A percentile compares a stretch with the other conserved stretches of the same genome.
phyloP scores from a whole-genome alignment of 2,797 vertebrate species.

The Malacoraja senta region DNA sequence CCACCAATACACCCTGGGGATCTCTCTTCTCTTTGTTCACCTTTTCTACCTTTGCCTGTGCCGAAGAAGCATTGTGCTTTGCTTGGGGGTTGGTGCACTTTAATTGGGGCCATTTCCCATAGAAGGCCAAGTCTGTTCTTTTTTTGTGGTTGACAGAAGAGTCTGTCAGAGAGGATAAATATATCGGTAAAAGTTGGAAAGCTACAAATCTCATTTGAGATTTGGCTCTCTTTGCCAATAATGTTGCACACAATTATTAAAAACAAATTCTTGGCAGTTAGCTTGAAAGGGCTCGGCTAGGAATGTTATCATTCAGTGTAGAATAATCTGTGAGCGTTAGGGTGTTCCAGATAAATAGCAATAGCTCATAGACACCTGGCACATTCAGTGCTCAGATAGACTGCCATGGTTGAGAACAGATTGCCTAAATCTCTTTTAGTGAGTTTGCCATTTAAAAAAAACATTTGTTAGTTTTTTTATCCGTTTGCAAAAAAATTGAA shows the following conservation, averaged over 20 bases:
- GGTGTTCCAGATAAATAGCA: slow-evolving; percentile 14
- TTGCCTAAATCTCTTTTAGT: background rate
- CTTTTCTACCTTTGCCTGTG: too few relatives aligned
- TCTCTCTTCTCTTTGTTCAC: background rate
- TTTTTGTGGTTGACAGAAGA: background rate
- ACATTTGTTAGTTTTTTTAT: too few relatives aligned
- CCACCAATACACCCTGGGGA: too few relatives aligned
- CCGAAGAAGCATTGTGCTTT: too few relatives aligned
- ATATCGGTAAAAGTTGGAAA: background rate
- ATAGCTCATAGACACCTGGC: slow-evolving; percentile 26
- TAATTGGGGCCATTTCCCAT: background rate
- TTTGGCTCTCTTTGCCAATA: slow-evolving; percentile 55
- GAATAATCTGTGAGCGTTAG: slow-evolving; percentile 30
- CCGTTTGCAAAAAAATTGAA: background rate
- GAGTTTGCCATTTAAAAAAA: background rate
- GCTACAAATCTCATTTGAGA: slow-evolving; percentile 1
- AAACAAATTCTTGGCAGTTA: slow-evolving; percentile 67
- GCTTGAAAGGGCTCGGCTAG: slow-evolving; percentile 63
- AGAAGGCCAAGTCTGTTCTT: slow-evolving; percentile 24
- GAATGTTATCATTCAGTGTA: slow-evolving; percentile 67
- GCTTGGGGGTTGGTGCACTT: background rate
- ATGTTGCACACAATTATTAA: slow-evolving; percentile 53
- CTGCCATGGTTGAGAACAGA: background rate
- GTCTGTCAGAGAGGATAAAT: slow-evolving; percentile 18
- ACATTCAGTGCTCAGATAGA: background rate